Evolutionary conservation across 1,140 invertebrate species (phyloP).

Genomic region (Heliconius hermathena): DNA sequence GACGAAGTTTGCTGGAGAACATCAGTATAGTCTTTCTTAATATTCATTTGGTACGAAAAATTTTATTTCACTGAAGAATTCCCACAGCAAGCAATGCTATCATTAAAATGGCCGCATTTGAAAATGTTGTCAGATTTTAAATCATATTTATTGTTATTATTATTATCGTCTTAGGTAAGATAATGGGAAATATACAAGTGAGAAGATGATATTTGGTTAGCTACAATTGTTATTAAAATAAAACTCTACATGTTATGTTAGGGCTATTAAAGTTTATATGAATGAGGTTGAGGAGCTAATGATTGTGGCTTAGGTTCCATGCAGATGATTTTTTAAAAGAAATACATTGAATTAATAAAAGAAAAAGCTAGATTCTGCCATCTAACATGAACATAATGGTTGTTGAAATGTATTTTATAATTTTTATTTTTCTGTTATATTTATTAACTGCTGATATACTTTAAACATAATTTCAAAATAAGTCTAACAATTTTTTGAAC

Average conservation of each 20-base stretch:
- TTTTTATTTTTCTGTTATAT: no score
- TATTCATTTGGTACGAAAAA: conserved; percentile 42
- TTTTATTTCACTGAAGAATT: conserved; percentile 29
- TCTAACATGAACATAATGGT: no score
- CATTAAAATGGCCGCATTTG: conserved; percentile 8
- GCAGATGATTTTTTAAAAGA: no score
- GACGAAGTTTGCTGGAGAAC: conserved; percentile 54
- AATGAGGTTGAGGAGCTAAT: no score
- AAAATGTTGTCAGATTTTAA: conserved; percentile 17
- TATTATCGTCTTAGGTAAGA: not conserved
- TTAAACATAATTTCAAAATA: not conserved
- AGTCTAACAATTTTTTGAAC: not conserved
- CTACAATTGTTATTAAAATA: not conserved
- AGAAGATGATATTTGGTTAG: not conserved
- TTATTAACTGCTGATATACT: not conserved
- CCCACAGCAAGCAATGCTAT: not conserved
- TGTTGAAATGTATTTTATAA: no score
- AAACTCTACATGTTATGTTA: not conserved
- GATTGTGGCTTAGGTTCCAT: no score
- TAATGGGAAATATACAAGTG: not conserved
- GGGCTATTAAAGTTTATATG: not conserved
- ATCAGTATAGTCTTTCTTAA: conserved; percentile 47
- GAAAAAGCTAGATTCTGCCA: no score
- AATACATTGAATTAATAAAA: no score
- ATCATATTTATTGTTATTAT: conserved; percentile 16